These are phyloP conservation scores for Drosophila punjabiensis DNA, from an alignment of 1,140 invertebrate genomes.

Conservation along the genomic window DNA sequence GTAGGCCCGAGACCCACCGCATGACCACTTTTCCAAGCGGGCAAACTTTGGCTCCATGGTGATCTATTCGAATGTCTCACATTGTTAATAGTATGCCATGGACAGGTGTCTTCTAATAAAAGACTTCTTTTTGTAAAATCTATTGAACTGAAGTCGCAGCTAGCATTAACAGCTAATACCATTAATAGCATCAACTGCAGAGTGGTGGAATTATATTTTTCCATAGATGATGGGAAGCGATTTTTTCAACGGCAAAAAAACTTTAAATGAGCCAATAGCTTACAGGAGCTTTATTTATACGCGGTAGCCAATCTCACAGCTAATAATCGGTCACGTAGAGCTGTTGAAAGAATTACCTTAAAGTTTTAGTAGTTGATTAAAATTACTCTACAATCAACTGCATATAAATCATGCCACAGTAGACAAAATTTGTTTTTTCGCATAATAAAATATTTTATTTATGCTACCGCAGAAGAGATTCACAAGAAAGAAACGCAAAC, in stretches of 20 bases:
- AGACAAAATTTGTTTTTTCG: no score
- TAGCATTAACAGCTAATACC: slow-evolving; percentile 6
- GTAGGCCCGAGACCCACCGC: slow-evolving; percentile 61
- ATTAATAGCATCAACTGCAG: slow-evolving; percentile 23
- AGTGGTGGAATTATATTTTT: background rate
- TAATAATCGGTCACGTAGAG: background rate
- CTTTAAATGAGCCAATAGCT: slow-evolving; percentile 13
- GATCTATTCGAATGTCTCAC: slow-evolving; percentile 1
- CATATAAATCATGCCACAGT: no score
- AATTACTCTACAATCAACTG: no score
- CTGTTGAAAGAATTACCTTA: background rate
- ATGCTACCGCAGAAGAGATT: no score
- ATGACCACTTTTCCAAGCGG: slow-evolving; percentile 27
- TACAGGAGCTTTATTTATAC: slow-evolving; percentile 54
- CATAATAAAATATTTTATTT: no score
- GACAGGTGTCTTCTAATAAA: slow-evolving; percentile 34
- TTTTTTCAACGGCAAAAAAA: slow-evolving; percentile 31
- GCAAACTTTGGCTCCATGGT: slow-evolving; percentile 31
- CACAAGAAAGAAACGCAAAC: no score
- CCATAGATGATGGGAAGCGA: slow-evolving; percentile 4
- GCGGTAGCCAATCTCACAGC: background rate
- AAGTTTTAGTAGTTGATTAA: no score
- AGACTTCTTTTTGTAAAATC: slow-evolving; percentile 59
- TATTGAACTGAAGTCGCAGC: slow-evolving; percentile 26
- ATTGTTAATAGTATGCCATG: slow-evolving; percentile 8